Evolutionary conservation across 2,888 invertebrate genomes (phyloP).

Genomic region (Drosophila monieri): DNA sequence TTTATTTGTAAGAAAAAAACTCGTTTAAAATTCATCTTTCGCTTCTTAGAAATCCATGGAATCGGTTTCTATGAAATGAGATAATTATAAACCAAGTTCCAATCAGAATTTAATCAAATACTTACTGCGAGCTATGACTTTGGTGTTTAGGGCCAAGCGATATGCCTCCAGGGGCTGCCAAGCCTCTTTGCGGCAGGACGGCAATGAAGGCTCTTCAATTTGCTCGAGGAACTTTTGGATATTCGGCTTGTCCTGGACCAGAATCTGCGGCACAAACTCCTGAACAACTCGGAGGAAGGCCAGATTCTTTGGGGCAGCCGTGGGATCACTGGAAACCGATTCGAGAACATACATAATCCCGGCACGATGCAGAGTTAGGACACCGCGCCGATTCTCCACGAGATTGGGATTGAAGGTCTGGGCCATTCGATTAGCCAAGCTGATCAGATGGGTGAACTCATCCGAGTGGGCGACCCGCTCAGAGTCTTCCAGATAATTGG

Average conservation of each 20-base stretch:
- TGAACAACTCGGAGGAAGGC: constrained; percentile 41
- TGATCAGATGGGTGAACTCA: constrained; percentile 36
- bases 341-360: constrained; percentile 54
- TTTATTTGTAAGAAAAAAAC: not conserved
- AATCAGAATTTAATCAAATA: not conserved
- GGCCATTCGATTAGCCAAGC: constrained; percentile 40
- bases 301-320: constrained; percentile 30
- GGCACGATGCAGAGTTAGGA: constrained; percentile 49
- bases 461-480: constrained; percentile 2
- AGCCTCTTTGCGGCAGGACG: constrained; percentile 1
- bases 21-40: not conserved
- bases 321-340: not conserved
- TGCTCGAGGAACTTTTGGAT: constrained; percentile 24
- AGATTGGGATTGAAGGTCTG: constrained; percentile 30
- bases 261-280: constrained; percentile 54
- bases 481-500: not conserved
- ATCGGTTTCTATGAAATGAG: not conserved
- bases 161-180: constrained; percentile 47
- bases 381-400: constrained; percentile 33
- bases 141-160: constrained; percentile 21
- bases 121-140: constrained; percentile 21
- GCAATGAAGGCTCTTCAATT: constrained; percentile 21
- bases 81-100: not conserved
- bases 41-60: not conserved
- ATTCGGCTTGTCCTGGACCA: constrained; percentile 49